Evolutionary conservation across 2,888 invertebrate species (phyloP).

Genomic region (Tenthredo mesomela): DNA sequence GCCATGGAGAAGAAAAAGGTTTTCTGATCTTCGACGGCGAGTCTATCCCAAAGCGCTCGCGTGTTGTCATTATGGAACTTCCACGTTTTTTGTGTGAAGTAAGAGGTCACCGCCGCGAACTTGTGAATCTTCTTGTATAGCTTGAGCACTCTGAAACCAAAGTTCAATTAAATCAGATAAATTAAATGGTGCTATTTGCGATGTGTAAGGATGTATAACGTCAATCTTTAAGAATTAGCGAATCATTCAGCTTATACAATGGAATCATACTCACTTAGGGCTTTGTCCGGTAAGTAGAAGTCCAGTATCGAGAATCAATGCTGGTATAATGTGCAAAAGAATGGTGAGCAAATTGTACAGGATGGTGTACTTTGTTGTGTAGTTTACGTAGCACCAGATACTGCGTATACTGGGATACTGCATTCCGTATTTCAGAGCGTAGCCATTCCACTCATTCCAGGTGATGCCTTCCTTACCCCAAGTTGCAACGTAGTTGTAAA

Average conservation of each 20-base stretch:
- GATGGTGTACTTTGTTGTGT: conserved; percentile 77
- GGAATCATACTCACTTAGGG: conserved; percentile 76
- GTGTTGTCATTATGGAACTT: conserved; percentile 68
- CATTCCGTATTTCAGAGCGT: conserved; percentile 73
- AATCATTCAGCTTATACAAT: conserved; percentile 8
- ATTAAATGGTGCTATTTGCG: background rate
- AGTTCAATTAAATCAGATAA: background rate
- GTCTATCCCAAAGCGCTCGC: conserved; percentile 74
- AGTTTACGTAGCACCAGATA: conserved; percentile 77
- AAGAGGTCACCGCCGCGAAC: conserved; percentile 77
- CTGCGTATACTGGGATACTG: conserved; percentile 64
- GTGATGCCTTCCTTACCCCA: conserved; percentile 80
- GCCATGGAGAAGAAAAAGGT: conserved; percentile 78
- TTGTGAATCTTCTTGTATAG: conserved; percentile 79
- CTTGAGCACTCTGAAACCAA: conserved; percentile 76
- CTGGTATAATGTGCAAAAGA: conserved; percentile 84
- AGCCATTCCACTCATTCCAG: conserved; percentile 79
- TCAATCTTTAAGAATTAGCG: background rate
- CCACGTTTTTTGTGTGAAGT: conserved; percentile 78
- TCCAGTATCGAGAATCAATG: conserved; percentile 81
- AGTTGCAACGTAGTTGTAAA: conserved; percentile 83
- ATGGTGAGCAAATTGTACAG: conserved; percentile 77
- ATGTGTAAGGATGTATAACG: background rate
- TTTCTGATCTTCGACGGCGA: conserved; percentile 76
- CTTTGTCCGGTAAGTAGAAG: conserved; percentile 80